These are phyloP conservation scores for Malurus leucopterus DNA, from an alignment of 2,797 vertebrate species.

Conservation along the genomic window DNA sequence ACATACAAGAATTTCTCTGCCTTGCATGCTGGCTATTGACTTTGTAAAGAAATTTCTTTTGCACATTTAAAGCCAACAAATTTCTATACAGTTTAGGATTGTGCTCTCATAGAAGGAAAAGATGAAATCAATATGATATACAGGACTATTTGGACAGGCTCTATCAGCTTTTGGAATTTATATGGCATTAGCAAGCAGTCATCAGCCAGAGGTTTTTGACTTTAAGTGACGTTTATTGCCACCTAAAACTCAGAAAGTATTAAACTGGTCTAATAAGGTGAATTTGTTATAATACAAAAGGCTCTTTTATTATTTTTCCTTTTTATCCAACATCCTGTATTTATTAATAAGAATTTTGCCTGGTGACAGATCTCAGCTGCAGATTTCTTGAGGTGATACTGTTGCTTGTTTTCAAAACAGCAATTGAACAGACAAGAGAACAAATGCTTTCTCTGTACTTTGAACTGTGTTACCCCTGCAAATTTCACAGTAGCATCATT, in stretches of 20 bases:
- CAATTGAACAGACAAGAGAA: constrained; percentile 41
- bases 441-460: constrained; percentile 48
- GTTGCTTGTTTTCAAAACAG: constrained; percentile 42
- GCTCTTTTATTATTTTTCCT: constrained; percentile 21
- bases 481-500: constrained; percentile 39
- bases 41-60: background rate
- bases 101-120: background rate
- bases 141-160: background rate
- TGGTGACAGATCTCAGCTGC: constrained; percentile 53
- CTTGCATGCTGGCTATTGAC: background rate
- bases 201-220: background rate
- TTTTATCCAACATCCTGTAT: constrained; percentile 40
- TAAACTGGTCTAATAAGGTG: background rate
- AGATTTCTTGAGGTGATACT: constrained; percentile 42
- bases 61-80: background rate
- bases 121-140: background rate
- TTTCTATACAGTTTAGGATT: background rate
- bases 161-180: background rate
- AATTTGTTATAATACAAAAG: background rate
- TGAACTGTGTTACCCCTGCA: constrained; percentile 12
- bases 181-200: background rate
- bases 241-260: background rate
- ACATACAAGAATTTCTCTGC: background rate
- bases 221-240: background rate
- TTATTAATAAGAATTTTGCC: constrained; percentile 39